Conservation (phyloP, 2,113 vertebrate species). For the Cisticola juncidis region DNA sequence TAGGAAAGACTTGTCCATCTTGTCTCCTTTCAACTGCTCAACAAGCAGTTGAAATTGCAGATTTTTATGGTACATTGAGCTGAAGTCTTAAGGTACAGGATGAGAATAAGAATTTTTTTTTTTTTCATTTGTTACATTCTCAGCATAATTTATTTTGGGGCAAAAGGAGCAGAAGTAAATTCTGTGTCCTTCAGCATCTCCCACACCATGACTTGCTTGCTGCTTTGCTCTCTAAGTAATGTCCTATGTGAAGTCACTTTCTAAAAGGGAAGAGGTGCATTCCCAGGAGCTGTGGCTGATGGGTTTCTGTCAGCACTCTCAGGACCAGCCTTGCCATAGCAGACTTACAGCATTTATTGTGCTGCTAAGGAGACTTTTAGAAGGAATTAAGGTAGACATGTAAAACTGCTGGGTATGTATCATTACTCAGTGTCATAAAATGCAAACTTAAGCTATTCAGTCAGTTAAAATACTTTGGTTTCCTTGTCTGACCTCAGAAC, state of each 20-base stretch:
- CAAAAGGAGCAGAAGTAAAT: neutral
- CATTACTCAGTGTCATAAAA: slow-evolving; percentile 3
- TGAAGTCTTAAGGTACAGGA: neutral
- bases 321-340: neutral
- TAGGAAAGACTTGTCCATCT: neutral
- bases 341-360: neutral
- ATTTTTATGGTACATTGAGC: neutral
- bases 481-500: slow-evolving; percentile 49
- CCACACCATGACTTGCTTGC: neutral
- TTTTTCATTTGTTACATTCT: neutral
- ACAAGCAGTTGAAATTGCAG: neutral
- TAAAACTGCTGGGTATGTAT: neutral
- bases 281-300: neutral
- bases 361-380: neutral
- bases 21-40: neutral
- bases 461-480: slow-evolving; percentile 38
- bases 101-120: neutral
- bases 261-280: neutral
- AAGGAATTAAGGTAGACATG: neutral
- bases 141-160: neutral
- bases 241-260: neutral
- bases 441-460: slow-evolving; percentile 19
- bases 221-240: neutral
- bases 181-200: neutral
- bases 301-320: neutral